Percentiles rank a stretch among this genome's conserved stretches.
These are phyloP conservation scores for Ictalurus furcatus DNA, from an alignment of 2,113 vertebrate species.

Conservation along the genomic window DNA sequence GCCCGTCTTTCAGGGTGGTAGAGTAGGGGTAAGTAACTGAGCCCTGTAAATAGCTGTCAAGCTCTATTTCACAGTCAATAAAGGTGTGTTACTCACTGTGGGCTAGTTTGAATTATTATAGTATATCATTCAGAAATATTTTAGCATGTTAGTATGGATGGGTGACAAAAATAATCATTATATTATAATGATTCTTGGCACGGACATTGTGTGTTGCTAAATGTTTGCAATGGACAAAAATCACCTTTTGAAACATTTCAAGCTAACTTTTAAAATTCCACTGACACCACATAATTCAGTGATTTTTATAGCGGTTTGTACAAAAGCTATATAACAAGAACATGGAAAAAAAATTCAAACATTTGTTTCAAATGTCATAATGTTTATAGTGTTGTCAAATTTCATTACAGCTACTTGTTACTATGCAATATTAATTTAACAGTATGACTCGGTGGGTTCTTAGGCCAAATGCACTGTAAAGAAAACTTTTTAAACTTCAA, in stretches of 20 bases:
- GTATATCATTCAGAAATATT: neutral
- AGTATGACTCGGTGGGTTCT: neutral
- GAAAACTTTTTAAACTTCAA: neutral
- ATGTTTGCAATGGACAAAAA: neutral
- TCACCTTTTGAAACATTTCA: neutral
- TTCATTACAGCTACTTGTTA: neutral
- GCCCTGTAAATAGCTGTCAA: neutral
- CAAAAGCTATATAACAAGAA: neutral
- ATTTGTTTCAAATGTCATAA: neutral
- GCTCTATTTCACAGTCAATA: neutral
- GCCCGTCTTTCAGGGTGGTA: neutral
- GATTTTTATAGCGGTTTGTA: neutral
- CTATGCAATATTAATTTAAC: neutral
- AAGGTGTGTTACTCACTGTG: neutral
- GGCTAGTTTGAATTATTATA: neutral
- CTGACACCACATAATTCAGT: neutral
- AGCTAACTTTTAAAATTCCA: neutral
- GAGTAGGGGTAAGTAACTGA: conserved; percentile 2
- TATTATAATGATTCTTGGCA: neutral
- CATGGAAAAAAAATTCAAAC: neutral
- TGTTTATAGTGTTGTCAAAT: neutral
- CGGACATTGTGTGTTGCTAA: neutral
- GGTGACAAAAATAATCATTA: neutral
- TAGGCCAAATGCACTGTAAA: neutral
- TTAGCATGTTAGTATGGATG: neutral